Evolutionary conservation across 2,797 vertebrate genomes (phyloP).

Genomic region (Myotis planiceps): DNA sequence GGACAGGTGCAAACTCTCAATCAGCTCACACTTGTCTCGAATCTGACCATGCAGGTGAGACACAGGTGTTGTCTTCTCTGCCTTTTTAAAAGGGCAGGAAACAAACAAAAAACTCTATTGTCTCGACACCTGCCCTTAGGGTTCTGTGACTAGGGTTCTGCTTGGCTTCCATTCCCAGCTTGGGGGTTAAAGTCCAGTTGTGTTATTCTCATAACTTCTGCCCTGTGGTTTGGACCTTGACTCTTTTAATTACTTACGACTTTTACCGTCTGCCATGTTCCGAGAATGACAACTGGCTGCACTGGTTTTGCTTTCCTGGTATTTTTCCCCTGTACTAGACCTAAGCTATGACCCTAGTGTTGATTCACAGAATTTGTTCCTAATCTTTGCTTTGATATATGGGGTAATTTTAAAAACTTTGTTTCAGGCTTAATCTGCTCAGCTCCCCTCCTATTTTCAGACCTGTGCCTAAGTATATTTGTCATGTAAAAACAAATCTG

Average conservation of each 20-base stretch:
- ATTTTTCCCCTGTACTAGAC: not conserved
- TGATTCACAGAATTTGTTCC: not conserved
- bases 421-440: constrained; percentile 20
- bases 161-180: not conserved
- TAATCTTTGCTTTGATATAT: constrained; percentile 30
- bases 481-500: not conserved
- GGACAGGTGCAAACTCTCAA: not conserved
- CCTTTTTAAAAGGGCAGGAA: constrained; percentile 18
- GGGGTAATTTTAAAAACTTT: not conserved
- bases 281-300: not conserved
- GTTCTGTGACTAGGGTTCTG: not conserved
- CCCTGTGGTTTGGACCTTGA: not conserved
- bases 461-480: not conserved
- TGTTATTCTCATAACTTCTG: constrained; percentile 18
- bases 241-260: not conserved
- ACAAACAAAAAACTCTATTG: not conserved
- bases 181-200: not conserved
- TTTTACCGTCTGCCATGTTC: not conserved
- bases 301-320: not conserved
- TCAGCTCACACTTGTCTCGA: not conserved
- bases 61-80: not conserved
- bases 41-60: not conserved
- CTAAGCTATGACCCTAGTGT: not conserved
- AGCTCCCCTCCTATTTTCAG: not conserved
- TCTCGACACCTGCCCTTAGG: not conserved